These are phyloP conservation scores for Catharus ustulatus DNA, from an alignment of 2,797 vertebrate genomes.

Conservation along the genomic window DNA sequence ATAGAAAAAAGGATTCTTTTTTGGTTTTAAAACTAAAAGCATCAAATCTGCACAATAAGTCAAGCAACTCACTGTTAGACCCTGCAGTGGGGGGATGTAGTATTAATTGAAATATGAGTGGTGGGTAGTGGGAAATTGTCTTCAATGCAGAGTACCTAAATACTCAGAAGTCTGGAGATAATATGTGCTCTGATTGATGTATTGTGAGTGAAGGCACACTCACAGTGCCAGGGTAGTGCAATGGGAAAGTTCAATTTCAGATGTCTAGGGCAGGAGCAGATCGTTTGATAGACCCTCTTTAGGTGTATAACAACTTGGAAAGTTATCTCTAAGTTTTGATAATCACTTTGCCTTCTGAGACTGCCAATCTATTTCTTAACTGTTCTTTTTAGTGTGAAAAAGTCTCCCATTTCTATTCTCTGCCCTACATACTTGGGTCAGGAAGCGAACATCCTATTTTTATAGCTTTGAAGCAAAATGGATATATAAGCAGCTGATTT, in stretches of 20 bases:
- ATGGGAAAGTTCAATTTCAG: constrained; percentile 44
- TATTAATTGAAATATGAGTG: constrained; percentile 19
- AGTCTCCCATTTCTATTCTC: constrained; percentile 56
- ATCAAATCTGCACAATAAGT: neutral
- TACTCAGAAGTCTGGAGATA: neutral
- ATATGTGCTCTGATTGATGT: constrained; percentile 4
- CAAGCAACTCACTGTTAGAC: neutral
- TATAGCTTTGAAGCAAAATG: constrained; percentile 64
- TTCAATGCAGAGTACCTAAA: constrained; percentile 3
- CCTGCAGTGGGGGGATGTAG: neutral
- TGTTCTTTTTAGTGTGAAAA: constrained; percentile 61
- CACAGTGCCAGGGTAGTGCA: neutral
- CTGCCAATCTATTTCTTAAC: constrained; percentile 30
- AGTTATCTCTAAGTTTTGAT: constrained; percentile 61
- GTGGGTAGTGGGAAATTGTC: neutral
- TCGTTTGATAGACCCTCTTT: constrained; percentile 13
- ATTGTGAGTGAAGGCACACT: neutral
- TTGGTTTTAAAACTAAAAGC: neutral
- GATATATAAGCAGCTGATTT: constrained; percentile 62
- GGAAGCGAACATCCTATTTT: constrained; percentile 67
- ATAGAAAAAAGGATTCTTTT: neutral
- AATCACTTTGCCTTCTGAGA: constrained; percentile 44
- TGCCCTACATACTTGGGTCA: constrained; percentile 70
- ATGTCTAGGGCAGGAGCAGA: constrained; percentile 33
- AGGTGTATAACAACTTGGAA: constrained; percentile 47